These are phyloP conservation scores for Glyptemys insculpta DNA, from an alignment of 2,797 vertebrate species.

Conservation along the genomic window DNA sequence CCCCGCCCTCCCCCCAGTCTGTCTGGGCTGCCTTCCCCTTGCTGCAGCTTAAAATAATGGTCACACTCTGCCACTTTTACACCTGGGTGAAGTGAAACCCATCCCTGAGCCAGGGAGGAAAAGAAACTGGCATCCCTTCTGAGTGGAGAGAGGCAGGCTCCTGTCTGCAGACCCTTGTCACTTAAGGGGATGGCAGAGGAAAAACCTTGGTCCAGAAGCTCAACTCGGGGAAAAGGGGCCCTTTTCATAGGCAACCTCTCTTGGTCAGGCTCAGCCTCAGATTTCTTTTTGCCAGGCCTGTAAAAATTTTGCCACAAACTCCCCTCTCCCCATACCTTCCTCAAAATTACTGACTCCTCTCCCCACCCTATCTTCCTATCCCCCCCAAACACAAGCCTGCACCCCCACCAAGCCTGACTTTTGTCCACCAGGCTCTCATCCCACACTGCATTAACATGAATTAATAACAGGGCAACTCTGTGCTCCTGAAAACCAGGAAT, in stretches of 20 bases:
- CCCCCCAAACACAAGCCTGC: accelerated
- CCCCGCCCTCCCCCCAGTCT: not conserved
- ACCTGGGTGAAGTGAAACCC: not conserved
- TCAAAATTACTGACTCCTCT: not conserved
- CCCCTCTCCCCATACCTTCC: not conserved
- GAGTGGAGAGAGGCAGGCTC: not conserved
- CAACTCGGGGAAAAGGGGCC: not conserved
- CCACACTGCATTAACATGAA: accelerated
- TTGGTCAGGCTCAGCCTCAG: not conserved
- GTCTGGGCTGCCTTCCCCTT: not conserved
- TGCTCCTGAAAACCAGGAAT: not conserved
- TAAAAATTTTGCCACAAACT: not conserved
- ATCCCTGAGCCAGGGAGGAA: not conserved
- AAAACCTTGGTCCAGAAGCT: not conserved
- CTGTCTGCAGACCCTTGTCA: not conserved
- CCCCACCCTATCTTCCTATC: too few species aligned
- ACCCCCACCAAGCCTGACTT: not conserved
- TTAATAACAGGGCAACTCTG: not conserved
- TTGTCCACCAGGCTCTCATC: accelerated
- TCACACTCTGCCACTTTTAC: slow-evolving; percentile 1
- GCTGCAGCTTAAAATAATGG: slow-evolving; percentile 22
- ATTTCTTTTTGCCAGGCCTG: not conserved
- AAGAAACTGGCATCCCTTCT: not conserved
- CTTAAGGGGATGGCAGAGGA: not conserved
- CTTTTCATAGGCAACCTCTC: not conserved